These are phyloP conservation scores for Ameiurus melas DNA, from an alignment of 2,113 vertebrate species.

Conservation along the genomic window DNA sequence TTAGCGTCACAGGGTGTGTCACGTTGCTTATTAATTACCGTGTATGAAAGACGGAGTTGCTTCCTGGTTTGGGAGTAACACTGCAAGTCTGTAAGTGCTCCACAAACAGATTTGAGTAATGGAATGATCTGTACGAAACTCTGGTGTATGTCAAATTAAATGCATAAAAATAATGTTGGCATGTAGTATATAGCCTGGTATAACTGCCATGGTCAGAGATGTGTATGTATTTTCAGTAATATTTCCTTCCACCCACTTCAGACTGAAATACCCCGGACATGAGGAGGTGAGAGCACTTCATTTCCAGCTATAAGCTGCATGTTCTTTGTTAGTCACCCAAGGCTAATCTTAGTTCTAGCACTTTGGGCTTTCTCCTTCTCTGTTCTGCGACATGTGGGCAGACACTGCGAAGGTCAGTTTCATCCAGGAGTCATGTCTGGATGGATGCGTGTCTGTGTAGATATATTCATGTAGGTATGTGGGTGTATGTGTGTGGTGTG, in stretches of 20 bases:
- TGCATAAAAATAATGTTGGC: not conserved
- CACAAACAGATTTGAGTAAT: not conserved
- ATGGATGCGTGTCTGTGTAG: not conserved
- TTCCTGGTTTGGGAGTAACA: not conserved
- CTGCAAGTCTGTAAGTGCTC: not conserved
- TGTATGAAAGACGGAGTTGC: not conserved
- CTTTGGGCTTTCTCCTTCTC: constrained; percentile 26
- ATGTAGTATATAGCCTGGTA: not conserved
- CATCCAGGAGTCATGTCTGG: constrained; percentile 23
- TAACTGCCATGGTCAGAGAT: constrained; percentile 20
- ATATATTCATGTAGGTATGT: not conserved
- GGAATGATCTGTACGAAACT: not conserved
- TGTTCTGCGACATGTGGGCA: not conserved
- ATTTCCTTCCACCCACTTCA: constrained; percentile 36
- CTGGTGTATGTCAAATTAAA: not conserved
- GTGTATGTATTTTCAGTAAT: constrained; percentile 32
- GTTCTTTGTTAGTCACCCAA: constrained; percentile 32
- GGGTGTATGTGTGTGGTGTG: constrained; percentile 9
- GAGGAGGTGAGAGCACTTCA: constrained; percentile 32
- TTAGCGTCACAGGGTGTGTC: not conserved
- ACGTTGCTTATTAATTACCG: not conserved
- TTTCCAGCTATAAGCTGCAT: constrained; percentile 48
- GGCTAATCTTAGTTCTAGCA: constrained; percentile 48
- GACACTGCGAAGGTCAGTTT: constrained; percentile 49
- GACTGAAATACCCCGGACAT: constrained; percentile 44